These are phyloP conservation scores for Hetaerina americana DNA, from an alignment of 1,140 invertebrate genomes.

Conservation along the genomic window DNA sequence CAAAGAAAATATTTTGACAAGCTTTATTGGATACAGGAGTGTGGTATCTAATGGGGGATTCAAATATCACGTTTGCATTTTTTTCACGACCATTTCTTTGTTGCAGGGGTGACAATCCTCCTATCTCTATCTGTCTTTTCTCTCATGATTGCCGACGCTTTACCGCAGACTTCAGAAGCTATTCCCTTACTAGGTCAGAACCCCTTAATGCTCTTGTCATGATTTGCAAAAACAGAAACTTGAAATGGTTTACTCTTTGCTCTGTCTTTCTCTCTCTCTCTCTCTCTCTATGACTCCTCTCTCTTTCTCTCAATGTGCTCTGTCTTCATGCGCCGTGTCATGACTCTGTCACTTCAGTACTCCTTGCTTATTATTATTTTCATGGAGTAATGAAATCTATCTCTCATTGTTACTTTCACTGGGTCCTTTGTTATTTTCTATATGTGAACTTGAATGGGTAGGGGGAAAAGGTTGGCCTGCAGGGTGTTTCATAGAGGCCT, in stretches of 20 bases:
- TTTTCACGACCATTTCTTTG: slow-evolving; percentile 12
- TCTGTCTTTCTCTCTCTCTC: slow-evolving; percentile 9
- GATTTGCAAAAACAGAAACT: slow-evolving; percentile 12
- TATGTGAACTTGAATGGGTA: too few species aligned
- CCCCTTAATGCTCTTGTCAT: slow-evolving; percentile 15
- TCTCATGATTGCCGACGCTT: slow-evolving; percentile 49
- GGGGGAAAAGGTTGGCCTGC: background rate
- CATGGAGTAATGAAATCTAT: background rate
- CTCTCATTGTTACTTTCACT: background rate
- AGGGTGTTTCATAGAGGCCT: background rate
- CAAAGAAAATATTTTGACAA: slow-evolving; percentile 1
- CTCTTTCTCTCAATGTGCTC: slow-evolving; percentile 8
- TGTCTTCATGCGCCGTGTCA: background rate
- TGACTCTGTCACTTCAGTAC: background rate
- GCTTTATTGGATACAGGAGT: background rate
- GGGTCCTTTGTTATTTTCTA: background rate
- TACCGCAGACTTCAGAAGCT: slow-evolving; percentile 56
- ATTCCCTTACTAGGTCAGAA: slow-evolving; percentile 52
- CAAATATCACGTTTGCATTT: background rate
- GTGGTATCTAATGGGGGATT: background rate
- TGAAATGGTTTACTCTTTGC: slow-evolving; percentile 12
- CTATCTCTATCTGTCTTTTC: slow-evolving; percentile 63
- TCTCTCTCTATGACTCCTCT: slow-evolving; percentile 4
- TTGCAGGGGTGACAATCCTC: slow-evolving; percentile 57
- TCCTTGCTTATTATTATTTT: background rate